A percentile compares a stretch with the other conserved stretches of the same genome.
Conservation (phyloP, 2,113 vertebrate species). For the Phaethon lepturus region DNA sequence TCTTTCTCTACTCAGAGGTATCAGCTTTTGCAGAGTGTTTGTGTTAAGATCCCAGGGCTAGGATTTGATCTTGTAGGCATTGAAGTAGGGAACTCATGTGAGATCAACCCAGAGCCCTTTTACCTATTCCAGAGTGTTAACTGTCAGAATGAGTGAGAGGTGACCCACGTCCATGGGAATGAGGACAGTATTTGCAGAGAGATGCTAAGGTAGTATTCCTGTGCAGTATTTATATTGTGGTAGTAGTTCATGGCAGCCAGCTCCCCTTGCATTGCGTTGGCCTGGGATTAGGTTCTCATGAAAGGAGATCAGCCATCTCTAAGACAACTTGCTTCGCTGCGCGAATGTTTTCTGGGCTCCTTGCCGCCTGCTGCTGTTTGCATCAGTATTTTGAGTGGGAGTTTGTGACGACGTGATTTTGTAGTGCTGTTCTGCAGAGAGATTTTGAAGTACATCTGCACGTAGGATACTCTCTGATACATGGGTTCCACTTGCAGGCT, state of each 20-base stretch:
- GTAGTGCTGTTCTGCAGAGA: not conserved
- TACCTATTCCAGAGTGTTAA: not conserved
- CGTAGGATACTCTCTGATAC: not conserved
- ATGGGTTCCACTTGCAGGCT: not conserved
- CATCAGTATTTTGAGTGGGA: not conserved
- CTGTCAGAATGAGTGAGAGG: not conserved
- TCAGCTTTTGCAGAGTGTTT: not conserved
- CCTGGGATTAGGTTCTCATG: not conserved
- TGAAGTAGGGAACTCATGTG: not conserved
- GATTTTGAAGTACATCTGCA: not conserved
- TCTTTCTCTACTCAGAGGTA: not conserved
- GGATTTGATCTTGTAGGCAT: not conserved
- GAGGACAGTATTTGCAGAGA: not conserved
- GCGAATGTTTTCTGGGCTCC: accelerated
- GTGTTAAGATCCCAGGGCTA: not conserved
- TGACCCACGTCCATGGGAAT: accelerated
- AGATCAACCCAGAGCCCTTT: not conserved
- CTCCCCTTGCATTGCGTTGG: not conserved
- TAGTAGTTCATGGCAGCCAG: not conserved
- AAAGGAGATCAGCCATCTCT: not conserved
- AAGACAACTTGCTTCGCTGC: accelerated
- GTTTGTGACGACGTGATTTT: not conserved
- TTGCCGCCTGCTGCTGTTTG: not conserved
- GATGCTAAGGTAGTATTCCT: not conserved
- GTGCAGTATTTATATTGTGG: not conserved